phyloP scores from a whole-genome alignment of 2,113 vertebrate species.

The Malurus elegans region DNA sequence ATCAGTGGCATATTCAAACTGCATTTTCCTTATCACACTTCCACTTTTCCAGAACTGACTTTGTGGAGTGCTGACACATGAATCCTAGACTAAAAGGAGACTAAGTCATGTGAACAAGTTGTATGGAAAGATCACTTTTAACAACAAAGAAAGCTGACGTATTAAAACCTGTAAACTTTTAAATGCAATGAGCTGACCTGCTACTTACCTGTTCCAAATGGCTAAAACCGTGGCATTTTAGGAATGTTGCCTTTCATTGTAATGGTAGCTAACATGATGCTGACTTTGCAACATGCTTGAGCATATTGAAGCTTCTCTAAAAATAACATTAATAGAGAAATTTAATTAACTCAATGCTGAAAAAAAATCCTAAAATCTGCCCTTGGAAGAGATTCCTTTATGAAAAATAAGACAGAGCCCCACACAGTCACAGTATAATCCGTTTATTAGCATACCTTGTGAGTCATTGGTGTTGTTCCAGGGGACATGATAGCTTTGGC shows the following conservation, averaged over 20 bases:
- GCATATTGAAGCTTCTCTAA: not conserved
- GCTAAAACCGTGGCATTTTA: not conserved
- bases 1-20: not conserved
- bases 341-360: not conserved
- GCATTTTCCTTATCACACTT: not conserved
- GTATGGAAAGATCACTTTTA: not conserved
- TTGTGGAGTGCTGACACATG: not conserved
- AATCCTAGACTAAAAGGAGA: not conserved
- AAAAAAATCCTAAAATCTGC: not conserved
- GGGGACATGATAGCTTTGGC: not conserved
- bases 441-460: conserved; percentile 51
- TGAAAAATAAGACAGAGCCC: conserved; percentile 19
- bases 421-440: conserved; percentile 2
- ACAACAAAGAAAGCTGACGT: not conserved
- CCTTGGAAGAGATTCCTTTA: not conserved
- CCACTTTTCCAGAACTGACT: not conserved
- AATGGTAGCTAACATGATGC: not conserved
- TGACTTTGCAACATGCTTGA: not conserved
- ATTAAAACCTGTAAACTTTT: not conserved
- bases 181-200: not conserved
- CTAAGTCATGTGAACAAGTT: not conserved
- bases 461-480: conserved; percentile 12
- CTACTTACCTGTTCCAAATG: not conserved
- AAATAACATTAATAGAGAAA: not conserved
- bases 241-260: not conserved